A percentile compares a stretch with the other conserved stretches of the same genome.
Evolutionary conservation across 2,888 invertebrate species (phyloP).

Genomic region (Graphium colonna): DNA sequence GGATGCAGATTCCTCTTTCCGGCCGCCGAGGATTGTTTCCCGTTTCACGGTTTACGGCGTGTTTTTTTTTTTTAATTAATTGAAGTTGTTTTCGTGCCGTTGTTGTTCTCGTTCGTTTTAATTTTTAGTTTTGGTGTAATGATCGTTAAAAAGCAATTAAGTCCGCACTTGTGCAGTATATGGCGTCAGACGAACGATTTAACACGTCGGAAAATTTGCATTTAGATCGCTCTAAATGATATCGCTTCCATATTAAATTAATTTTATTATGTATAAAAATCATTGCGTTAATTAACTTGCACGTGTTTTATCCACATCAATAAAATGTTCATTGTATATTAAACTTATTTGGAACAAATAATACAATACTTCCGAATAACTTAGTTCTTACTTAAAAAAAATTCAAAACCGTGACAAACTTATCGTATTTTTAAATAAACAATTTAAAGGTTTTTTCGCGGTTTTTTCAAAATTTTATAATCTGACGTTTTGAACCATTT

Average conservation of each 20-base stretch:
- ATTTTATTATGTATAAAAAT: no score
- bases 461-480: no score
- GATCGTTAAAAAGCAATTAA: constrained; percentile 1
- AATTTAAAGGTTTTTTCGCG: no score
- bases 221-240: neutral
- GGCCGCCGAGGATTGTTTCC: constrained; percentile 5
- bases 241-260: neutral
- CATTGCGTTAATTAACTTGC: no score
- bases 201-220: neutral
- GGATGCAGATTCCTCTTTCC: constrained; percentile 11
- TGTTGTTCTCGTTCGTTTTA: neutral
- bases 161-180: neutral
- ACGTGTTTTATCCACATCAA: no score
- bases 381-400: no score
- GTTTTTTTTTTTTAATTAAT: constrained; percentile 10
- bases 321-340: no score
- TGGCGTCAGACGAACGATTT: neutral
- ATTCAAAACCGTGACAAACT: no score
- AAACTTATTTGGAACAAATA: no score
- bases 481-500: no score
- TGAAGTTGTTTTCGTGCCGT: neutral
- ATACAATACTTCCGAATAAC: no score
- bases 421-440: no score
- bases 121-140: neutral
- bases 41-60: constrained; percentile 7